phyloP scores from a whole-genome alignment of 2,888 invertebrate genomes.

The Scaptomyza flava region DNA sequence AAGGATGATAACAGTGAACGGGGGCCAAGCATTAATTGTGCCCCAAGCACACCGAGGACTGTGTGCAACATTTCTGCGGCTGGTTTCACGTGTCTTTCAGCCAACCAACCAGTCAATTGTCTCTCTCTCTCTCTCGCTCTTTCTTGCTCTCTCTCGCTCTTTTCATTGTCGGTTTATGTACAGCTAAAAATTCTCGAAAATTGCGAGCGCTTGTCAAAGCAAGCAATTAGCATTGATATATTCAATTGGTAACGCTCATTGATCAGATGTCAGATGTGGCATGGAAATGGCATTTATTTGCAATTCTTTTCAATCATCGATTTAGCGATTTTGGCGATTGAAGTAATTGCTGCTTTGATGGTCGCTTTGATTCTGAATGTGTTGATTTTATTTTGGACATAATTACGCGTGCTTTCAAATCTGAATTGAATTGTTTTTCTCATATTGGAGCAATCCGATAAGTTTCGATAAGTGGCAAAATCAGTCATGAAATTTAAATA shows the following conservation, averaged over 20 bases:
- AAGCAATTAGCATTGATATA: background rate
- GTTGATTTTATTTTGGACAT: too few relatives aligned
- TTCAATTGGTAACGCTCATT: background rate
- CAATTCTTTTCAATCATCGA: background rate
- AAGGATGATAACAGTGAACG: background rate
- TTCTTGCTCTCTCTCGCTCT: background rate
- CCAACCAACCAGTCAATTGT: conserved; percentile 45
- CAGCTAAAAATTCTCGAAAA: conserved; percentile 15
- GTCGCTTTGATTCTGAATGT: too few relatives aligned
- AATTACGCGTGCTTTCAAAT: too few relatives aligned
- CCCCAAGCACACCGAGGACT: conserved; percentile 30
- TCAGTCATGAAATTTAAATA: too few relatives aligned
- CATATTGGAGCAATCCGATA: too few relatives aligned
- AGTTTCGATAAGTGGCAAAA: too few relatives aligned
- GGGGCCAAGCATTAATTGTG: conserved; percentile 38
- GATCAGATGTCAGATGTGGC: conserved; percentile 11
- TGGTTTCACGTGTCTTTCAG: conserved; percentile 52
- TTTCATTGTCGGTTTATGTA: conserved; percentile 2
- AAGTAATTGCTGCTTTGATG: too few relatives aligned
- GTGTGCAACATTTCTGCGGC: conserved; percentile 50
- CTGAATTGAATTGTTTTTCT: too few relatives aligned
- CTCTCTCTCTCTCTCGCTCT: conserved; percentile 7
- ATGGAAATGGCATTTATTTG: background rate
- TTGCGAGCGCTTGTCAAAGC: background rate
- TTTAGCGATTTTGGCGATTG: background rate